Base-by-base conservation (phyloP, 2,797 vertebrate species). In the Lithobates sylvaticus region DNA sequence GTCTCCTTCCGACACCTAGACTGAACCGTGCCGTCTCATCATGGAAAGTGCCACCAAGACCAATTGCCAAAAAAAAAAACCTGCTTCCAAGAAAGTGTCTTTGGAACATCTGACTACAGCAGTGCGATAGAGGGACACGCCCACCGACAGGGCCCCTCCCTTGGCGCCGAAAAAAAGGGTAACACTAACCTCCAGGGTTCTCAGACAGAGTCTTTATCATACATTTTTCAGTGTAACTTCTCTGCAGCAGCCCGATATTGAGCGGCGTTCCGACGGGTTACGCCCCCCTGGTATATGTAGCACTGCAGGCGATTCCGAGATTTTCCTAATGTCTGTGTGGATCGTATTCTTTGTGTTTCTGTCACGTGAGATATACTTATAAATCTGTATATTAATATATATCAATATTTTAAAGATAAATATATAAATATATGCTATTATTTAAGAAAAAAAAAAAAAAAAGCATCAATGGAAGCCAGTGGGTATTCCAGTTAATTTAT, bases 361-460 rank as follows among this genome's bases (percentile, higher is more conserved):
- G 86, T 87, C 86, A 54, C 54, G 86, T 87, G 86, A 87, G 76
- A 78, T 83, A 78, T 87, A 74, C 81, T 74, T 77, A 87, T 78
- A 87, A 77, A 87, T 83, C 86, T 87, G 86, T 87, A 87, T 79
- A 87, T 87, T 83, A 85, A 83, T 86, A 86, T 87, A 87, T 87
- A 87, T 87, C 61, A 73, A 83, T 87, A 87, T 87, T 87, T 87
- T 87, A 87, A 67, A 68, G 70, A 87, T 78, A 87, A 87, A 83
- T 87, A 83, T 86, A 86, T 86, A 81, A 70, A 80, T 80, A 81
- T 86, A 82, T 78, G 73, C 81, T 78, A 68, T 77, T 87, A 87
- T 87, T 87, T 87, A 72, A 84, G 61, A 34, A 78, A 50, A 47
- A 44, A 12, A 50, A 47, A 44, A 12, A 42, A 42, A 39, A 82